Evolutionary conservation across 2,113 vertebrate species (phyloP).

Genomic region (Aythya baeri): DNA sequence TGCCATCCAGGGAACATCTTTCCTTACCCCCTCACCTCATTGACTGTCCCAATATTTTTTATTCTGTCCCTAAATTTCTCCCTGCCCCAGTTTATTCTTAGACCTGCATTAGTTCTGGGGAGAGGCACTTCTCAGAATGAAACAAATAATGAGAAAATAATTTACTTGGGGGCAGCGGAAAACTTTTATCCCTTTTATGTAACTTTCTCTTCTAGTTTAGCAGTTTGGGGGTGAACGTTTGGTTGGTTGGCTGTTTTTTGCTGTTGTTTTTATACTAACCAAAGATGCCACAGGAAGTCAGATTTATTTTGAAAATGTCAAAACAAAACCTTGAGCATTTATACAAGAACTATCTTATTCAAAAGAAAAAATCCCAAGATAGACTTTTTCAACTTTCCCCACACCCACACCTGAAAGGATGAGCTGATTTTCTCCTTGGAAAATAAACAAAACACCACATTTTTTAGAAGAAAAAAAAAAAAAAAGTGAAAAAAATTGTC

Average conservation of each 20-base stretch:
- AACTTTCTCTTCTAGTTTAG: not conserved
- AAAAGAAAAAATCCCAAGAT: not conserved
- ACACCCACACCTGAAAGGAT: not conserved
- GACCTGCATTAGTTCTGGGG: not conserved
- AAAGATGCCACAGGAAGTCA: not conserved
- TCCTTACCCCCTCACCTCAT: constrained; percentile 18
- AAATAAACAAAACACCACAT: not conserved
- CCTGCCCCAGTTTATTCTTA: not conserved
- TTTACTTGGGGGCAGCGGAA: not conserved
- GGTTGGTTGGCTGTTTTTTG: not conserved
- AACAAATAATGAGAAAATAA: constrained; percentile 25
- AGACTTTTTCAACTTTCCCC: not conserved
- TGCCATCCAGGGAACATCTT: not conserved
- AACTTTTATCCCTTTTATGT: not conserved
- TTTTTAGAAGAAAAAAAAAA: not conserved
- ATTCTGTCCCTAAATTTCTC: not conserved
- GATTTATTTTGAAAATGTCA: not conserved
- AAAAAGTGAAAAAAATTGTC: not conserved
- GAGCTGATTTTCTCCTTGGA: not conserved
- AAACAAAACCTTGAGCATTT: not conserved
- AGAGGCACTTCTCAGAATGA: constrained; percentile 13
- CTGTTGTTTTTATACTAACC: not conserved
- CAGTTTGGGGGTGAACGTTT: not conserved
- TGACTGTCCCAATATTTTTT: not conserved
- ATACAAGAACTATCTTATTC: not conserved